Base-by-base conservation (phyloP, 1,140 invertebrate genomes). In the Battus philenor region DNA sequence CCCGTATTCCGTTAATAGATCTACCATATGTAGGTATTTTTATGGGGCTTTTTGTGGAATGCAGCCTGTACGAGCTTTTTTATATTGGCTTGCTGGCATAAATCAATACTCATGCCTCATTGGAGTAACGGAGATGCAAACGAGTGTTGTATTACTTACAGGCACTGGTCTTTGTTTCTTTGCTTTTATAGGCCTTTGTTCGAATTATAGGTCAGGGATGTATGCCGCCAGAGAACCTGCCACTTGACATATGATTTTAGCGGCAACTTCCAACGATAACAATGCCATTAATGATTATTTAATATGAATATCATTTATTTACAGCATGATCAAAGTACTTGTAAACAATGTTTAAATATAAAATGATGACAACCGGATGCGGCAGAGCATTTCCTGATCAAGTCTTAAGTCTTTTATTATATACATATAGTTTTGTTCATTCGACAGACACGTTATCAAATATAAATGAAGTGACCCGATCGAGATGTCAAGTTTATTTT, bases 21-120 rank as follows among this genome's bases (percentile, higher is more conserved):
- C 20, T 13, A 47, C 44, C 41, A 48, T 50, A 44, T 31, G 39
- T 26, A 41, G 34, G 33, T 39, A 44, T 50, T 54, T 27, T 59
- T 59, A 48, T 47, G 30, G 26, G 29, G 12, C 18, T 50, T 53
- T 58, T 44, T 48, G 46, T 52, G 34, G 50, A 45, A 50, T 59
- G 33, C 47, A 27, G 26, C 9, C 32, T 39, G 24, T 29, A 33
- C 29, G 26, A 38, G 33, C 20, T 39, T 58, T 50, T 46, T 50
- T 43, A 26, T 44, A 47, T 55, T 54, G 10, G 1, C 22, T 24
- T 24, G n/a, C 15, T 22, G 17, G 27, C 31, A 9, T 45, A 34
- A 45, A 45, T 39, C 41, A 44, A 48, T 44, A 53, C 33, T 39
- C 20, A 12, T 15, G 24, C 13, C 36, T 10, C 24, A 4, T 7